Evolutionary conservation across 2,888 invertebrate species (phyloP).

Genomic region (Trypoxylon attenuatum): DNA sequence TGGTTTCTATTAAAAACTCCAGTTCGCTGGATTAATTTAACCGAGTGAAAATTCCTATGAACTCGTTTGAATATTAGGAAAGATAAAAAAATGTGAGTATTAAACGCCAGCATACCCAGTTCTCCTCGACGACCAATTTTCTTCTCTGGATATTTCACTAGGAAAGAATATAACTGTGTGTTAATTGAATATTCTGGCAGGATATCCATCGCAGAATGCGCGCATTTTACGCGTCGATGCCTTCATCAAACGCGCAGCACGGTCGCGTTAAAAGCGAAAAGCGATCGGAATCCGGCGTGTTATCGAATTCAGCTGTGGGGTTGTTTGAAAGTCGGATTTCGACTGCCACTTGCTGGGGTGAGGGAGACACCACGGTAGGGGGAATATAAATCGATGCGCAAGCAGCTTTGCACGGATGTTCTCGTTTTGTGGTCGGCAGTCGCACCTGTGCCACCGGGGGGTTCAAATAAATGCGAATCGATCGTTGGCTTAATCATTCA

Average conservation of each 20-base stretch:
- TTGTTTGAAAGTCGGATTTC: conserved; percentile 32
- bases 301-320: conserved; percentile 8
- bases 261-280: no score
- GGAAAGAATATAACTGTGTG: neutral
- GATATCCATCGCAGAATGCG: neutral
- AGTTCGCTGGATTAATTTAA: no score
- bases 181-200: neutral
- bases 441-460: conserved; percentile 51
- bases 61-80: no score
- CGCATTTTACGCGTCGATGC: neutral
- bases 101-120: no score
- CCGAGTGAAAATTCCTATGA: no score
- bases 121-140: neutral
- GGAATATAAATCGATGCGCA: conserved; percentile 55
- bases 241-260: neutral
- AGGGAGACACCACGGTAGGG: conserved; percentile 1
- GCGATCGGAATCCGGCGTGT: neutral
- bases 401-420: conserved; percentile 51
- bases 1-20: no score
- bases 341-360: neutral
- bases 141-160: neutral
- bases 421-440: conserved; percentile 55
- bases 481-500: conserved; percentile 58
- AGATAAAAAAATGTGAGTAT: no score
- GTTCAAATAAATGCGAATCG: conserved; percentile 58